phyloP scores from a whole-genome alignment of 2,888 invertebrate species.

The Mamestra brassicae region DNA sequence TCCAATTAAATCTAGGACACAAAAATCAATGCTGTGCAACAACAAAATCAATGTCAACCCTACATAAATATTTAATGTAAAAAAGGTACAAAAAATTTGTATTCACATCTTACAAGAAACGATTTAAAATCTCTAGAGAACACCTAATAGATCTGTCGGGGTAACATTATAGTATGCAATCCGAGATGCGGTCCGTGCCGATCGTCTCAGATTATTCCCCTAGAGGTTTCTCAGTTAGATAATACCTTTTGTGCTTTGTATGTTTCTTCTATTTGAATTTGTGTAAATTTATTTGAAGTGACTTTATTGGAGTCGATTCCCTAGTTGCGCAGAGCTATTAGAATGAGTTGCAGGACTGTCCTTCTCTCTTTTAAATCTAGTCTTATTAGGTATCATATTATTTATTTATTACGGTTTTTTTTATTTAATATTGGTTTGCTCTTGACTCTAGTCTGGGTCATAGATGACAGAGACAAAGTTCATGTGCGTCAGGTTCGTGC shows the following conservation, averaged over 20 bases:
- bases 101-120: constrained; percentile 11
- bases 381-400: too few relatives aligned
- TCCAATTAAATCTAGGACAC: not conserved
- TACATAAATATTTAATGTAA: not conserved
- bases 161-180: constrained; percentile 24
- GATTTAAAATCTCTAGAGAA: not conserved
- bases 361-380: too few relatives aligned
- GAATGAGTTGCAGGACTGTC: too few relatives aligned
- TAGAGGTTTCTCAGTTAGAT: not conserved
- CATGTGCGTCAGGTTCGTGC: too few relatives aligned
- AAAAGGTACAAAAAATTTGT: constrained; percentile 2
- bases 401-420: too few relatives aligned
- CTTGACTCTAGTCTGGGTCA: too few relatives aligned
- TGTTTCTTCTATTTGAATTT: not conserved
- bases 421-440: too few relatives aligned
- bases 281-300: not conserved
- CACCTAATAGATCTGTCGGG: constrained; percentile 4
- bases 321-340: not conserved
- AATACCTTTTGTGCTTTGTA: not conserved
- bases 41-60: not conserved
- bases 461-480: too few relatives aligned
- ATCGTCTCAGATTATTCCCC: constrained; percentile 11
- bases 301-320: not conserved
- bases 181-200: not conserved
- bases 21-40: not conserved